These are phyloP conservation scores for Ridgeia piscesae DNA, from an alignment of 1,140 invertebrate genomes.

Conservation along the genomic window DNA sequence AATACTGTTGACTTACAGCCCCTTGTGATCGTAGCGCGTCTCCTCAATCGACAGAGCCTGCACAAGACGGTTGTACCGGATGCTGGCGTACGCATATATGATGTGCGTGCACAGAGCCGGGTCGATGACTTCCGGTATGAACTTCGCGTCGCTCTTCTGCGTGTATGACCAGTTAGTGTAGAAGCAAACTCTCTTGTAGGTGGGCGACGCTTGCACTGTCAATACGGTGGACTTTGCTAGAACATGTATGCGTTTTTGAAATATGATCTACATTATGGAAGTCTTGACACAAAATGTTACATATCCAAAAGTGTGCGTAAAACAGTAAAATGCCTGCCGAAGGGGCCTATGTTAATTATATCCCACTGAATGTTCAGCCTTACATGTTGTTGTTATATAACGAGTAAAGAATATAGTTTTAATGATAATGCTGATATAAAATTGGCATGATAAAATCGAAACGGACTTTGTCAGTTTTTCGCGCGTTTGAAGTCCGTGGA, in stretches of 20 bases:
- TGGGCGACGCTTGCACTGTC: not conserved
- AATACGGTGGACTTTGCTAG: not conserved
- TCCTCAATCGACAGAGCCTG: not conserved
- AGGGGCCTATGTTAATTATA: not conserved
- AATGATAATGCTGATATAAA: not conserved
- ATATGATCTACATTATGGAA: not conserved
- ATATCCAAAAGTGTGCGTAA: not conserved
- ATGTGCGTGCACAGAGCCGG: conserved; percentile 77
- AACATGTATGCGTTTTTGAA: not conserved
- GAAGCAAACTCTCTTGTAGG: conserved; percentile 47
- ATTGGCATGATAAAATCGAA: not conserved
- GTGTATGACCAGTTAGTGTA: conserved; percentile 53
- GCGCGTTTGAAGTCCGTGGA: not conserved
- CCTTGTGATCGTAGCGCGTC: not conserved
- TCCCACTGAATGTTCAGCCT: not conserved
- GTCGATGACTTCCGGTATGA: conserved; percentile 69
- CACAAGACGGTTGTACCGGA: not conserved
- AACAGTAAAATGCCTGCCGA: too few relatives aligned
- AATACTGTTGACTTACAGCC: not conserved
- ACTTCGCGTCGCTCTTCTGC: conserved; percentile 61
- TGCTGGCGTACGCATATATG: conserved; percentile 72
- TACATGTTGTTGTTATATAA: not conserved
- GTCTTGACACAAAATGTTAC: not conserved
- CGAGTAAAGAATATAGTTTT: not conserved
- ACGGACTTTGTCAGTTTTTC: too few relatives aligned